A percentile compares a stretch with the other conserved stretches of the same genome.
These are phyloP conservation scores for Oncorhynchus nerka DNA, from an alignment of 2,113 vertebrate species.

Conservation along the genomic window DNA sequence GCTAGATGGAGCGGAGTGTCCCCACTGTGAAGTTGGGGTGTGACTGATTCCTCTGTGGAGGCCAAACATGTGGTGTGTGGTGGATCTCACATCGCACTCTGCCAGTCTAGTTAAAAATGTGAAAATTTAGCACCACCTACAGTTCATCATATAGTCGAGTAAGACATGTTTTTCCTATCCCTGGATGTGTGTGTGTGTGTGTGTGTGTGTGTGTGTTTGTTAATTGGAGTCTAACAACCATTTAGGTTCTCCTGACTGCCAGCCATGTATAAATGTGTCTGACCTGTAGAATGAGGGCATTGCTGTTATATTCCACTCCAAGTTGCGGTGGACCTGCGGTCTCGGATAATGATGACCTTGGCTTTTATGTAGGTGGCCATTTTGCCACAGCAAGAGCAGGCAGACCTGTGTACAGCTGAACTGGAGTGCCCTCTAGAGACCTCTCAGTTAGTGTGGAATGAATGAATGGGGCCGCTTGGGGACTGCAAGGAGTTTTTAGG, in stretches of 20 bases:
- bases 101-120: background rate
- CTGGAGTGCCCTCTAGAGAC: slow-evolving; percentile 4
- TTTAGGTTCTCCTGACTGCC: slow-evolving; percentile 8
- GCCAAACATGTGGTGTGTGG: too few species aligned
- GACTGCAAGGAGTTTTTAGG: slow-evolving; percentile 10
- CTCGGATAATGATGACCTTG: slow-evolving; percentile 23
- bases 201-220: background rate
- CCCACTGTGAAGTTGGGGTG: background rate
- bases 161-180: slow-evolving; percentile 10
- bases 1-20: background rate
- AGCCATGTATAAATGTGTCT: slow-evolving; percentile 21
- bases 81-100: background rate
- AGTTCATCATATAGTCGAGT: background rate
- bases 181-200: too few species aligned
- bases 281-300: slow-evolving; percentile 21
- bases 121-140: background rate
- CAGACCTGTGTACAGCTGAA: slow-evolving; percentile 21
- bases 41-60: background rate
- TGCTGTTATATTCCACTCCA: slow-evolving; percentile 17
- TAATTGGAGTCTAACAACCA: slow-evolving; percentile 6
- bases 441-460: slow-evolving; percentile 14
- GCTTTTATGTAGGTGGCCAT: slow-evolving; percentile 22
- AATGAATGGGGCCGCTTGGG: background rate
- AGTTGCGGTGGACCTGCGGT: slow-evolving; percentile 3
- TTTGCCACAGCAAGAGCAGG: slow-evolving; percentile 20